A percentile compares a stretch with the other conserved stretches of the same genome.
Conservation (phyloP, 1,140 invertebrate species). For the Himalopsyche phryganea region DNA sequence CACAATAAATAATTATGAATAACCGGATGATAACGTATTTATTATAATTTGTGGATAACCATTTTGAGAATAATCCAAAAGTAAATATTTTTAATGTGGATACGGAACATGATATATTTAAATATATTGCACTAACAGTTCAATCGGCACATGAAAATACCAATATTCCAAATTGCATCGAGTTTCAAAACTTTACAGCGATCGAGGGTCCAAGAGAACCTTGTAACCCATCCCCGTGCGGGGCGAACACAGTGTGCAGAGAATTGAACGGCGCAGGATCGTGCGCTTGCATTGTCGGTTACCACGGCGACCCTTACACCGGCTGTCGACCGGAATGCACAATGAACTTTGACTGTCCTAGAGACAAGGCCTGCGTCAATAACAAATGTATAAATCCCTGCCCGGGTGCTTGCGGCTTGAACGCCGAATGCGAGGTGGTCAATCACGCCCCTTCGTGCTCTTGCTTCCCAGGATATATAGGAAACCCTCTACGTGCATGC, state of each 20-base stretch:
- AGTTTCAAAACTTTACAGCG: constrained; percentile 41
- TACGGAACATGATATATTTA: no score
- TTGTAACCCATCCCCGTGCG: constrained; percentile 80
- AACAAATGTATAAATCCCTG: constrained; percentile 83
- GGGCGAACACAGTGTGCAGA: constrained; percentile 74
- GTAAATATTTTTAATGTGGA: no score
- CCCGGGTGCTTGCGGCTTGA: constrained; percentile 72
- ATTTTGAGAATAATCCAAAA: no score
- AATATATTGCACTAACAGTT: no score
- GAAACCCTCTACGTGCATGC: constrained; percentile 73
- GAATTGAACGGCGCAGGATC: constrained; percentile 73
- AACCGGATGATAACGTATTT: no score
- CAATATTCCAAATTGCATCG: constrained; percentile 1
- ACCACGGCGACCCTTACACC: constrained; percentile 78
- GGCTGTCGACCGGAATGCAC: constrained; percentile 78
- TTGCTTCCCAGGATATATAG: constrained; percentile 70
- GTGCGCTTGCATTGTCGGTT: constrained; percentile 75
- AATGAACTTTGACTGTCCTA: constrained; percentile 74
- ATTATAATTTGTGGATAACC: no score
- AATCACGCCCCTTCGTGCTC: constrained; percentile 80
- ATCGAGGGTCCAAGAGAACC: constrained; percentile 55
- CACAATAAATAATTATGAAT: no score
- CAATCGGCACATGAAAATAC: no score
- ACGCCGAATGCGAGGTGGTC: constrained; percentile 76
- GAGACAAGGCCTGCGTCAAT: constrained; percentile 71